phyloP scores from a whole-genome alignment of 2,888 invertebrate species.

The Hirudinaria manillensis region DNA sequence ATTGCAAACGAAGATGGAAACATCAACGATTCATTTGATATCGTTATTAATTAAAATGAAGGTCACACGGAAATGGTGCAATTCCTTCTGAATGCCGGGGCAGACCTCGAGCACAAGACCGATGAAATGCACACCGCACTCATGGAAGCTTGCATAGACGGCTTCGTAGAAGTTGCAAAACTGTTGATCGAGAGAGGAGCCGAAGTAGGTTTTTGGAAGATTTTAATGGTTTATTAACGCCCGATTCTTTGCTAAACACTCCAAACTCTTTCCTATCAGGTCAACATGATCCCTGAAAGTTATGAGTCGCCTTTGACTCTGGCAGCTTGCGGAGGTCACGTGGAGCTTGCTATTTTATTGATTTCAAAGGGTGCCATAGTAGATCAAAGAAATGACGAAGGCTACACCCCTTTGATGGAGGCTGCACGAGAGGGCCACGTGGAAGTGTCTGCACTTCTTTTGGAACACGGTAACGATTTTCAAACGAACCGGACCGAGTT shows the following conservation, averaged over 20 bases:
- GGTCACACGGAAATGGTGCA: constrained; percentile 91
- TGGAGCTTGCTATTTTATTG: constrained; percentile 86
- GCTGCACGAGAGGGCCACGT: constrained; percentile 94
- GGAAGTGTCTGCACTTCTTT: constrained; percentile 87
- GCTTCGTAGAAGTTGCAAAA: constrained; percentile 92
- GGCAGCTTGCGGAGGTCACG: constrained; percentile 97
- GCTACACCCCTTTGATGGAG: constrained; percentile 98
- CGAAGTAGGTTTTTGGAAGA: constrained; percentile 59
- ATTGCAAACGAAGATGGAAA: neutral
- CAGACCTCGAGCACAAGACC: constrained; percentile 94
- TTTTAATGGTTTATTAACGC: neutral
- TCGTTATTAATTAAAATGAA: constrained; percentile 36
- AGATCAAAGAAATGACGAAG: constrained; percentile 98
- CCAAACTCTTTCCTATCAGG: constrained; percentile 52
- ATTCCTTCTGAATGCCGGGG: constrained; percentile 87
- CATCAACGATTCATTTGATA: no score
- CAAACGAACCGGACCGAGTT: neutral
- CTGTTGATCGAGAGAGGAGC: constrained; percentile 90
- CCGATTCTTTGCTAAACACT: no score
- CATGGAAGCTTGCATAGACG: constrained; percentile 99
- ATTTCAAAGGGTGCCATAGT: constrained; percentile 95
- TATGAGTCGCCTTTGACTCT: constrained; percentile 96
- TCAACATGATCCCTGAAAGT: constrained; percentile 97
- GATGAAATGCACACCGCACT: constrained; percentile 99
- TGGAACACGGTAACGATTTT: constrained; percentile 69